Evolutionary conservation across 1,140 invertebrate genomes (phyloP).

Genomic region (Dendroctonus ponderosae): DNA sequence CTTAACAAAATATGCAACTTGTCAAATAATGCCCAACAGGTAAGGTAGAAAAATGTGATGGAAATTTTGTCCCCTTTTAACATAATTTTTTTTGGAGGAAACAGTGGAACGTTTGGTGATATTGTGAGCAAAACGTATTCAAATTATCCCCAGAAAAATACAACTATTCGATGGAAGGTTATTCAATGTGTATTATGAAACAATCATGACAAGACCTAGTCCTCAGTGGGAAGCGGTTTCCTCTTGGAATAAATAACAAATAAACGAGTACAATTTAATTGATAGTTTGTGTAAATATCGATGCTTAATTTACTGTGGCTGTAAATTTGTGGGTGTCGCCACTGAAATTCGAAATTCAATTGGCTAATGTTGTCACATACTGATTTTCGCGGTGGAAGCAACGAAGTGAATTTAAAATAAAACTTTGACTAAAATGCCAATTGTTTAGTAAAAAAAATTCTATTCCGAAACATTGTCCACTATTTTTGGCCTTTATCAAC

Average conservation of each 20-base stretch:
- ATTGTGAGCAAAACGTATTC: background rate
- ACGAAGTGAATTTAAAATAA: background rate
- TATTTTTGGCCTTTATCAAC: background rate
- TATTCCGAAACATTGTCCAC: background rate
- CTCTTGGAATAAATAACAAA: no score
- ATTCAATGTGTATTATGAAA: no score
- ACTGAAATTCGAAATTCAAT: no score
- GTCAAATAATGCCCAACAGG: background rate
- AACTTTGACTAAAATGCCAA: background rate
- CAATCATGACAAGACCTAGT: no score
- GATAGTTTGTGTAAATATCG: no score
- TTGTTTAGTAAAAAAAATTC: background rate
- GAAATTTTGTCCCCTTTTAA: background rate
- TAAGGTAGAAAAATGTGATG: background rate
- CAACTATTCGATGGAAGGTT: background rate
- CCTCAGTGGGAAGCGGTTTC: no score
- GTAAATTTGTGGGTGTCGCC: no score
- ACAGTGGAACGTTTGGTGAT: background rate
- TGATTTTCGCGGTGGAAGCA: background rate
- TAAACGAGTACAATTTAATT: no score
- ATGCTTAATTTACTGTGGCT: no score
- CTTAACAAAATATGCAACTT: no score
- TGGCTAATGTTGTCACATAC: background rate
- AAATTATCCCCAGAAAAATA: background rate
- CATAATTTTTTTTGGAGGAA: background rate